Evolutionary conservation across 2,113 vertebrate genomes (phyloP), one percentile per base, ranked within the genome.

Genomic region (Amia ocellicauda): DNA sequence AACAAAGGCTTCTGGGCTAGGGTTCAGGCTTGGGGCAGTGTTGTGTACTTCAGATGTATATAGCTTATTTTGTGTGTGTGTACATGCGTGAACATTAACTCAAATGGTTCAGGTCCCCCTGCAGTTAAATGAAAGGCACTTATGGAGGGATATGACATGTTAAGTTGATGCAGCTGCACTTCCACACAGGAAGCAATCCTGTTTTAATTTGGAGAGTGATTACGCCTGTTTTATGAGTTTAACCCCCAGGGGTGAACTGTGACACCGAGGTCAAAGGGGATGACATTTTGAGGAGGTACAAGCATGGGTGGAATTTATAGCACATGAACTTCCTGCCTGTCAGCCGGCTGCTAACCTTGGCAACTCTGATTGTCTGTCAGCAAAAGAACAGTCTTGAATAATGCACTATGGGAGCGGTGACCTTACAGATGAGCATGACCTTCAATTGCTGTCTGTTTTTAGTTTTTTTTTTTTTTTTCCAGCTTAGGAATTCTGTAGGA

Each of bases 161-260:
- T 60, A 67, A 56, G 51, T 24, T 27, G 55, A 64, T 31, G 41
- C 67, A 72, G 64, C 67, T 72, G 73, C 31, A 36, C 11, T 3
- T 11, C n/a, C n/a, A 31, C 52, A 55, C 58, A 76, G 70, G 64
- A 76, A 68, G 53, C 24, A 20, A 10, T 29, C 63, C 65, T 69
- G 52, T 47, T 26, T 45, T 47, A 40, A 43, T 51, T 19, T 66
- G 31, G 65, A 69, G 45, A 62, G 58, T 69, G 19, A 63, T 67
- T 65, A 64, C 65, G 47, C 60, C 50, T 10, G 2, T 49, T 69
- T 74, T 69, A 65, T 63, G 54, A 66, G 67, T 9, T 3, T 19
- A 22, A 9, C 19, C 29, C 51, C 27, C 57, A 16, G 57, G 19
- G 43, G n/a, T 58, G 16, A 16, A 22, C 2, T 45, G 20, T 31